phyloP scores from a whole-genome alignment of 1,140 invertebrate species.

The Panulirus ornatus region DNA sequence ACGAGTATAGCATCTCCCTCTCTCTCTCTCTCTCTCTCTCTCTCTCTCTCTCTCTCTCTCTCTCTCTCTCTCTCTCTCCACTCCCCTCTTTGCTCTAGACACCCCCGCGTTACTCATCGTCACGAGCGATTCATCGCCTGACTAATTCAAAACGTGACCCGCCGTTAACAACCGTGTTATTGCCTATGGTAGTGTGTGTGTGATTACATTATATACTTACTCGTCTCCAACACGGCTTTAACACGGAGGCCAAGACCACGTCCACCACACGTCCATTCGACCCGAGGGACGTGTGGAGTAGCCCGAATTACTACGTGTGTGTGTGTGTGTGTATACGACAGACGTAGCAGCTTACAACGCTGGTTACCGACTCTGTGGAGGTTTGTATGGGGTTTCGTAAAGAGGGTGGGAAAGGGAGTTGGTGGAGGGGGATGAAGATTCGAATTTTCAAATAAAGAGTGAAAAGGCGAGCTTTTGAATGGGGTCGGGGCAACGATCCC shows the following conservation, averaged over 20 bases:
- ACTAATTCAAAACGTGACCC: slow-evolving; percentile 19
- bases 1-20: background rate
- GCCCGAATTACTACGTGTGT: too few relatives aligned
- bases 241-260: too few relatives aligned
- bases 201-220: background rate
- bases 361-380: too few relatives aligned
- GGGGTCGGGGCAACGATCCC: too few relatives aligned
- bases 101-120: background rate
- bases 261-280: background rate
- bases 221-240: background rate
- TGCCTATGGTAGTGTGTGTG: background rate
- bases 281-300: background rate
- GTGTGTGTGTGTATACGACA: too few relatives aligned
- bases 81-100: too few relatives aligned
- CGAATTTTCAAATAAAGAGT: too few relatives aligned
- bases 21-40: background rate
- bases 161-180: slow-evolving; percentile 8
- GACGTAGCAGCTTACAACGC: background rate
- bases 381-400: too few relatives aligned
- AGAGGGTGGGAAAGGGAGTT: too few relatives aligned
- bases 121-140: background rate
- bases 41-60: background rate
- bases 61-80: background rate
- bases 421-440: too few relatives aligned
- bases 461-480: too few relatives aligned